Percentiles rank a stretch among this genome's conserved stretches.
Evolutionary conservation across 92 coral and sea anemone species (phyloP).

Genomic region (Micromussa lordhowensis): DNA sequence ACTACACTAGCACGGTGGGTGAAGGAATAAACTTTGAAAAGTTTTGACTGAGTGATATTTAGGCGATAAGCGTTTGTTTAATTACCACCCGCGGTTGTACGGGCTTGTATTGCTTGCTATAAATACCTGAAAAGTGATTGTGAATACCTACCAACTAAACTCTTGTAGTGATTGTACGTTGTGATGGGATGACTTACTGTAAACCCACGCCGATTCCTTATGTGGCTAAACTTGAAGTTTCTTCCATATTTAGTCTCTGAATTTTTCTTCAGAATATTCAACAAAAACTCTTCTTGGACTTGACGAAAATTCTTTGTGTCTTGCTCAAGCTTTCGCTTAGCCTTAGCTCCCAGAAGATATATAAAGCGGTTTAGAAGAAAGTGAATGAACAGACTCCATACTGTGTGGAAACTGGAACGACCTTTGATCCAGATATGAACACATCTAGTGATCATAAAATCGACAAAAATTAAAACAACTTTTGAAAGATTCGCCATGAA

Average conservation of each 20-base stretch:
- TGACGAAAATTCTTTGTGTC: slow-evolving; percentile 28
- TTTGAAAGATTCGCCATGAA: neutral
- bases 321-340: slow-evolving; percentile 20
- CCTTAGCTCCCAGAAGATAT: slow-evolving; percentile 19
- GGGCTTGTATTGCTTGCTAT: neutral
- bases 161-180: slow-evolving; percentile 19
- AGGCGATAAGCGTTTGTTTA: neutral
- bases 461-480: neutral
- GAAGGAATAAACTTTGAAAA: neutral
- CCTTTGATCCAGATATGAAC: slow-evolving; percentile 30
- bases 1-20: too few relatives aligned
- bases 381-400: slow-evolving; percentile 14
- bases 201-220: slow-evolving; percentile 19
- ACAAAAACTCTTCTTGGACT: slow-evolving; percentile 30
- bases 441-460: neutral
- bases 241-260: slow-evolving; percentile 33
- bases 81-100: neutral
- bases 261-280: slow-evolving; percentile 35
- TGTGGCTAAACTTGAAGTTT: slow-evolving; percentile 10
- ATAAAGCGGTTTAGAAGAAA: slow-evolving; percentile 37
- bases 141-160: slow-evolving; percentile 24
- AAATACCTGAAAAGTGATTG: neutral
- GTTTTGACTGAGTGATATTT: neutral
- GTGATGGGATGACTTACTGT: slow-evolving; percentile 23
- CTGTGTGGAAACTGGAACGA: slow-evolving; percentile 9